A percentile compares a stretch with the other conserved stretches of the same genome.
Evolutionary conservation across 2,888 invertebrate species (phyloP).

Genomic region (Apamea epomidion): DNA sequence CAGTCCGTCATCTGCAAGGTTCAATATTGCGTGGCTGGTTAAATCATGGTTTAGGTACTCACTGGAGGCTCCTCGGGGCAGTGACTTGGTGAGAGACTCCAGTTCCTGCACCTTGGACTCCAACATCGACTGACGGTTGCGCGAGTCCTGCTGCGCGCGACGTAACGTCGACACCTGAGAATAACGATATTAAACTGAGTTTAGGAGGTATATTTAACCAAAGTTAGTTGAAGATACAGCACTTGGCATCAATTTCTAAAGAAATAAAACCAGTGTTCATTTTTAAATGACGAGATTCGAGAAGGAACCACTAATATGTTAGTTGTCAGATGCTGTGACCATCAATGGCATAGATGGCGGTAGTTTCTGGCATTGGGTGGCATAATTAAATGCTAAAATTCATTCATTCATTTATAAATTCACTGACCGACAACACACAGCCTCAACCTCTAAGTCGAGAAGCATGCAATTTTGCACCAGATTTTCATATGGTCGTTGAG

Average conservation of each 20-base stretch:
- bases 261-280: background rate
- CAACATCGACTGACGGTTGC: conserved; percentile 96
- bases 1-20: background rate
- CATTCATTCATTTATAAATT: too few relatives aligned
- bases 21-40: background rate
- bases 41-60: conserved; percentile 68
- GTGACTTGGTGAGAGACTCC: conserved; percentile 95
- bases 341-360: too few relatives aligned
- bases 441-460: too few relatives aligned
- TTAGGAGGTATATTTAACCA: background rate
- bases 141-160: conserved; percentile 97
- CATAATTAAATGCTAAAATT: too few relatives aligned
- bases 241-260: background rate
- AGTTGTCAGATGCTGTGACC: too few relatives aligned
- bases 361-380: too few relatives aligned
- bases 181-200: background rate
- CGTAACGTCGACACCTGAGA: conserved; percentile 92
- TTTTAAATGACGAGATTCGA: background rate
- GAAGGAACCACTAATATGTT: background rate
- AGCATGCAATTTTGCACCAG: too few relatives aligned
- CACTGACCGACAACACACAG: too few relatives aligned
- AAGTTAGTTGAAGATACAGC: background rate
- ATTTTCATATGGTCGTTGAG: too few relatives aligned
- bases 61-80: conserved; percentile 93
- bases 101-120: conserved; percentile 97